Percentiles rank a stretch among this genome's conserved stretches.
Conservation (phyloP, 2,797 vertebrate genomes). For the Epinephelus malabaricus region DNA sequence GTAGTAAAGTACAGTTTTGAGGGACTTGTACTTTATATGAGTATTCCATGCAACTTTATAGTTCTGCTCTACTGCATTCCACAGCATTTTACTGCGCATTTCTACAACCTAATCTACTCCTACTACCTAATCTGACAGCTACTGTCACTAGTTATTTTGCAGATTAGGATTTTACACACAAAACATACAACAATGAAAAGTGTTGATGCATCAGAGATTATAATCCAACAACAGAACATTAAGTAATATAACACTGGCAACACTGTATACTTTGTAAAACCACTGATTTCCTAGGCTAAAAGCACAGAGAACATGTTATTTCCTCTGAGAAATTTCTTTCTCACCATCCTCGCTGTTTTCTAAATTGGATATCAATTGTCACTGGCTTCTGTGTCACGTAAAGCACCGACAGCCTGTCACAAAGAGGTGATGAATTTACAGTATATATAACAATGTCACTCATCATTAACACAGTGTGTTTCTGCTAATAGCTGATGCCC, state of each 20-base stretch:
- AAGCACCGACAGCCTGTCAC: neutral
- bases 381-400: neutral
- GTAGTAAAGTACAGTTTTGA: too few relatives aligned
- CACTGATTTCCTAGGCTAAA: neutral
- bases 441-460: neutral
- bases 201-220: neutral
- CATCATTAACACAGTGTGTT: slow-evolving; percentile 7
- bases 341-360: neutral
- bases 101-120: slow-evolving; percentile 3
- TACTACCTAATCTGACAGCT: neutral
- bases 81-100: neutral
- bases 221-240: neutral
- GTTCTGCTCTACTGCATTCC: neutral
- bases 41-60: neutral
- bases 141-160: neutral
- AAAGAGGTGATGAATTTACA: slow-evolving; percentile 1
- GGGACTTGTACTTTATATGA: neutral
- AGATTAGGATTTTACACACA: neutral
- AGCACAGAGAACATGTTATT: neutral
- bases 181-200: neutral
- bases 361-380: neutral
- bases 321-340: neutral
- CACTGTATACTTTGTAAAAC: neutral
- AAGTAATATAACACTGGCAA: neutral
- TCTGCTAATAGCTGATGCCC: slow-evolving; percentile 30